Percentiles rank a stretch among this genome's conserved stretches.
phyloP scores from a whole-genome alignment of 2,888 invertebrate species.

The Sinopyrophorus schimmeli region DNA sequence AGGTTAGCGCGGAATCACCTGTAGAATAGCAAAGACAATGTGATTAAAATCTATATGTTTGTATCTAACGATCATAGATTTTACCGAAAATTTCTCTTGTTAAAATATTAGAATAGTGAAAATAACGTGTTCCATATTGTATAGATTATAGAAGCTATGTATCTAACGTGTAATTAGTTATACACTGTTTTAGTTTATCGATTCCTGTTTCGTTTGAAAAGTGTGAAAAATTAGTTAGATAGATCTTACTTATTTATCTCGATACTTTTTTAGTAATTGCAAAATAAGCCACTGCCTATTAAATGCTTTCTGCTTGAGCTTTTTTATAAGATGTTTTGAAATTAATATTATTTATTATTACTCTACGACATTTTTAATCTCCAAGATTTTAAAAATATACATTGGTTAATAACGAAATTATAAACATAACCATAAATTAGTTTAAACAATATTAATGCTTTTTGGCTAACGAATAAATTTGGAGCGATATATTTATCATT shows the following conservation, averaged over 20 bases:
- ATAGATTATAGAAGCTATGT: conserved; percentile 20
- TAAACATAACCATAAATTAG: no score
- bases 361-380: no score
- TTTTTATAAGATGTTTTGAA: conserved; percentile 1
- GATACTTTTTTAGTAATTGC: conserved; percentile 2
- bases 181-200: no score
- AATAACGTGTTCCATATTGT: conserved; percentile 12
- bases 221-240: conserved; percentile 19
- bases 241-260: conserved; percentile 5
- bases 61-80: conserved; percentile 49
- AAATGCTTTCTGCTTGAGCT: conserved; percentile 14
- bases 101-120: conserved; percentile 25
- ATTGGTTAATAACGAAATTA: no score
- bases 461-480: no score
- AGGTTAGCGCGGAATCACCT: conserved; percentile 63
- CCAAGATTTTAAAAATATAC: no score
- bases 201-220: conserved; percentile 9
- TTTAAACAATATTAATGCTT: no score
- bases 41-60: conserved; percentile 49
- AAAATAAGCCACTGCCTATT: conserved; percentile 7
- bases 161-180: conserved; percentile 16
- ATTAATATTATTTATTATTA: no score
- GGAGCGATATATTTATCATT: no score
- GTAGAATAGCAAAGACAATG: conserved; percentile 34
- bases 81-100: conserved; percentile 13